Conservation (phyloP, 2,113 vertebrate genomes). For the Phaethornis superciliosus region DNA sequence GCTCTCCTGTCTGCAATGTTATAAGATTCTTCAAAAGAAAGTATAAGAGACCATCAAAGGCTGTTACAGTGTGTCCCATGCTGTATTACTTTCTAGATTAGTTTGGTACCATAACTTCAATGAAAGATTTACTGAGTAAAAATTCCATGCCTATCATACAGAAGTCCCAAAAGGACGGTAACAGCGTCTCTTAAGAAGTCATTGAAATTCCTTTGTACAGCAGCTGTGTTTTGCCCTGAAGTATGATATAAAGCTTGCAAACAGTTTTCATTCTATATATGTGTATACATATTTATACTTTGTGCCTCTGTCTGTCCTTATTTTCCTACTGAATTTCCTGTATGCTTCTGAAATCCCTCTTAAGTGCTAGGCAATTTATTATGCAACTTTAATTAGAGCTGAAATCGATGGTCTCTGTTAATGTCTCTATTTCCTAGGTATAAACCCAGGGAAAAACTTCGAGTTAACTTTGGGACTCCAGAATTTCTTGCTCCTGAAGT, state of each 20-base stretch:
- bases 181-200: not conserved
- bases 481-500: slow-evolving; percentile 97
- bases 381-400: not conserved
- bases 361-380: not conserved
- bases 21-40: not conserved
- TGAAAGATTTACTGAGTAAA: slow-evolving; percentile 31
- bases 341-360: not conserved
- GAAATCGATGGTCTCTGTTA: not conserved
- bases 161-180: not conserved
- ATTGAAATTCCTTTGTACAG: not conserved
- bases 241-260: not conserved
- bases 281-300: not conserved
- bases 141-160: not conserved
- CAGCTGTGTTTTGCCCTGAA: not conserved
- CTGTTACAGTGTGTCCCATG: not conserved
- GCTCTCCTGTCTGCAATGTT: not conserved
- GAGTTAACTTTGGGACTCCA: slow-evolving; percentile 95
- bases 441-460: slow-evolving; percentile 94
- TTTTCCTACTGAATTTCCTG: not conserved
- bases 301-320: not conserved
- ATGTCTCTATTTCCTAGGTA: slow-evolving; percentile 79
- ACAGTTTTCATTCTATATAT: not conserved
- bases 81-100: not conserved
- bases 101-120: not conserved
- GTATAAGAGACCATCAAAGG: not conserved